Evolutionary conservation across 2,113 vertebrate species (phyloP), one percentile per base, ranked within the genome.

Genomic region (Scopus umbretta): DNA sequence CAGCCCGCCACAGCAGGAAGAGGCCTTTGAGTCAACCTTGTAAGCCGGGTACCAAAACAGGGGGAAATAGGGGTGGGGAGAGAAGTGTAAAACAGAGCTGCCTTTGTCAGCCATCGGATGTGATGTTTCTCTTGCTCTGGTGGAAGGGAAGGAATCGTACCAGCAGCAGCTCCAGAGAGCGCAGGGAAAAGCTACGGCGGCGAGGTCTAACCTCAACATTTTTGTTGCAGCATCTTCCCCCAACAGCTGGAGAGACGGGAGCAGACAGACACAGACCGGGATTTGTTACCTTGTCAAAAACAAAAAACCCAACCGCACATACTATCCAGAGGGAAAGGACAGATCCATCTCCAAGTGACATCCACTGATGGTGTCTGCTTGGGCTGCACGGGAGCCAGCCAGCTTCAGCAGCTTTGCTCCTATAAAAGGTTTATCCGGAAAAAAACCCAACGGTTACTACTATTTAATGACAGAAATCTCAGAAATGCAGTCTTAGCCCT

Each of bases 131-230:
- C 91, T 76, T 85, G 58, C 84, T 63, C 89, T 90, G 80, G 83
- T 87, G 85, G 93, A 94, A 96, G 75, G 94, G 80, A 97, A 91
- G 88, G 85, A 96, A 83, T 91, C 63, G 38, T 71, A 90, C 72
- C 86, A 88, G 95, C 86, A 88, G 95, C 76, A 87, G 91, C 80
- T 82, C 76, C 63, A 22, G 95, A 95, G 73, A 88, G 90, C 16
- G 71, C 90, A 75, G 9, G 86, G 86, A 96, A 90, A 95, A 92
- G 90, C 96, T 88, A 62, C 30, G 29, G 88, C 84, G 70, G 67
- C 5, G 15, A 93, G 90, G 76, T 61, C 93, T 85, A 53, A 86
- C 75, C 94, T 80, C 56, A 75, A 67, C 81, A 66, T 81, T 89
- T 79, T 81, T 34, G n/a, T 56, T 86, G 73, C 40, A 73, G 45